These are phyloP conservation scores for Plodia interpunctella DNA, from an alignment of 1,140 invertebrate genomes.

Conservation along the genomic window DNA sequence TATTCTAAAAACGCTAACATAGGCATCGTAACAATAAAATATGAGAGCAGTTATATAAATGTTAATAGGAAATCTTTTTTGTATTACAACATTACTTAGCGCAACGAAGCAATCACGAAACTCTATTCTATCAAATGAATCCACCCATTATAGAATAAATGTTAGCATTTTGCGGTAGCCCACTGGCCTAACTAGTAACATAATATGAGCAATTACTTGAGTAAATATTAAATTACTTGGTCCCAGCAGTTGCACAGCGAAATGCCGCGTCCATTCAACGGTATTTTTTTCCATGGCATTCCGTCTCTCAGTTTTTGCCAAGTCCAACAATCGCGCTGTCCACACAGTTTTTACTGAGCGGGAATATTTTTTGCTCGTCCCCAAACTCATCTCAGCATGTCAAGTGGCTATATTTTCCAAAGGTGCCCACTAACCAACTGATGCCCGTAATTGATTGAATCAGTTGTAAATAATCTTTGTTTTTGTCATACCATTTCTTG, in stretches of 20 bases:
- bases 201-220: constrained; percentile 7
- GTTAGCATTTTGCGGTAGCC: constrained; percentile 1
- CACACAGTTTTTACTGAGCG: constrained; percentile 55
- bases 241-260: constrained; percentile 23
- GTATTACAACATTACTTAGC: no score
- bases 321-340: constrained; percentile 43
- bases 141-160: no score
- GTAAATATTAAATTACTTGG: constrained; percentile 8
- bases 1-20: no score
- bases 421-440: constrained; percentile 31
- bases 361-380: constrained; percentile 54
- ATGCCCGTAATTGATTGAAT: constrained; percentile 67
- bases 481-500: constrained; percentile 26
- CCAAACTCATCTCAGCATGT: constrained; percentile 48
- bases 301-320: constrained; percentile 51
- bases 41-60: no score
- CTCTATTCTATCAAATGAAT: no score
- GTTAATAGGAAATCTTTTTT: no score
- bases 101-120: no score
- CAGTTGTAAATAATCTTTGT: constrained; percentile 53
- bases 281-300: constrained; percentile 43
- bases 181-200: neutral
- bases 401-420: constrained; percentile 60
- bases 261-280: constrained; percentile 57
- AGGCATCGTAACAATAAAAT: no score